Conservation (phyloP, 2,888 invertebrate species). For the Cremastinae sp. region DNA sequence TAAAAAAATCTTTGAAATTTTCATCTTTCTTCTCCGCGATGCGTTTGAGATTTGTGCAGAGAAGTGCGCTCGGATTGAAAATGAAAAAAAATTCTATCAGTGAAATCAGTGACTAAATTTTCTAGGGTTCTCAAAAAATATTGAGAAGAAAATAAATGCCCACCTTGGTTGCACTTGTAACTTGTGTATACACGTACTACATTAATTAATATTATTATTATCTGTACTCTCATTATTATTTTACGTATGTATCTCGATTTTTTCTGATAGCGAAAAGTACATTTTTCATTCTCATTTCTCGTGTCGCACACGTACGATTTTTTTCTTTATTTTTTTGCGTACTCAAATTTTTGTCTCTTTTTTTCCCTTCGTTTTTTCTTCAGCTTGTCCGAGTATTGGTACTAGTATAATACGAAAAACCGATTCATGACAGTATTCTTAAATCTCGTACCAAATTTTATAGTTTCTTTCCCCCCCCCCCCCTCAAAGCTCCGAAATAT, state of each 20-base stretch:
- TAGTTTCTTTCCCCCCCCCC: constrained; percentile 3
- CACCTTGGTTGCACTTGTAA: constrained; percentile 52
- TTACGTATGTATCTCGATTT: constrained; percentile 34
- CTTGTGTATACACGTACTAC: constrained; percentile 53
- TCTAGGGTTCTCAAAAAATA: constrained; percentile 9
- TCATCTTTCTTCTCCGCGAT: constrained; percentile 21
- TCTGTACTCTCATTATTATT: constrained; percentile 28
- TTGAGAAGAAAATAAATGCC: constrained; percentile 6
- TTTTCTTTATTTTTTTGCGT: constrained; percentile 17
- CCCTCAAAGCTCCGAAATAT: constrained; percentile 12
- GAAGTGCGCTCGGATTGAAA: constrained; percentile 21
- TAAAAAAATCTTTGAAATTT: background rate
- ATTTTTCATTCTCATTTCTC: constrained; percentile 41
- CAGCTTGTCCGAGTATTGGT: constrained; percentile 35
- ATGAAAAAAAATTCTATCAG: constrained; percentile 20
- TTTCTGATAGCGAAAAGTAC: constrained; percentile 26
- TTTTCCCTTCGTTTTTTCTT: constrained; percentile 32
- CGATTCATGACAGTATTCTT: constrained; percentile 64
- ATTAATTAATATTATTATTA: background rate
- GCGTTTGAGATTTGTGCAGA: constrained; percentile 30
- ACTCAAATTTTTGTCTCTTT: constrained; percentile 32
- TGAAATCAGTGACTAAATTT: constrained; percentile 6
- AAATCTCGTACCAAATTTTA: constrained; percentile 60
- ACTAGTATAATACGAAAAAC: constrained; percentile 51
- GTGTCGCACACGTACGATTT: constrained; percentile 21